Percentiles rank a stretch among this genome's conserved stretches.
Conservation (phyloP, 2,113 vertebrate genomes). For the Hippoglossus stenolepis region DNA sequence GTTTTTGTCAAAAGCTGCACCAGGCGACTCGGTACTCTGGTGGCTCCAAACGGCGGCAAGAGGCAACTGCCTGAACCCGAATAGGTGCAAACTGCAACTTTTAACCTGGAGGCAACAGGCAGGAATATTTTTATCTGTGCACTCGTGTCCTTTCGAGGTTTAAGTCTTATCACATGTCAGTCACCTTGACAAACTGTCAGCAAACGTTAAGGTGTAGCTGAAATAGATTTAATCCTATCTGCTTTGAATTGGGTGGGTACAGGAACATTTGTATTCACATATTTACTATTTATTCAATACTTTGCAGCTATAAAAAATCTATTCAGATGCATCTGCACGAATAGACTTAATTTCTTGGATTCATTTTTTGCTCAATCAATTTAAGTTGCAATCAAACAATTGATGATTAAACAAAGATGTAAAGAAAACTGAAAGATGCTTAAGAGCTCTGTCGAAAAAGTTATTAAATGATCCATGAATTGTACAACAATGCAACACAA, state of each 20-base stretch:
- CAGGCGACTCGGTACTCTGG: slow-evolving; percentile 54
- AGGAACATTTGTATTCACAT: background rate
- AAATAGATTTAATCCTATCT: background rate
- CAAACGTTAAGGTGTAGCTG: background rate
- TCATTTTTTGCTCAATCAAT: background rate
- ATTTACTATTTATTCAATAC: background rate
- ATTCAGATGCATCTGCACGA: background rate
- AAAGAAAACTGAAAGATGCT: background rate
- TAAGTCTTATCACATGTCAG: slow-evolving; percentile 7
- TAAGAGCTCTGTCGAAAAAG: background rate
- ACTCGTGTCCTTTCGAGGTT: background rate
- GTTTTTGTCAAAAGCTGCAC: slow-evolving; percentile 52
- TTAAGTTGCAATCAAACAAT: background rate
- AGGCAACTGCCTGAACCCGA: slow-evolving; percentile 46
- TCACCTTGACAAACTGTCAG: slow-evolving; percentile 10
- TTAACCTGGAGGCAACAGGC: slow-evolving; percentile 3
- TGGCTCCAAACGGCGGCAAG: slow-evolving; percentile 65
- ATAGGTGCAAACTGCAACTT: slow-evolving; percentile 19
- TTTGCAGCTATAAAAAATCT: no score
- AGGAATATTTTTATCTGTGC: background rate
- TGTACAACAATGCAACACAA: background rate
- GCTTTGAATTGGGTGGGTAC: background rate
- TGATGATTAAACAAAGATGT: background rate
- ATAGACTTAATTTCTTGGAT: background rate
- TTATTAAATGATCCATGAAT: background rate